These are phyloP conservation scores for Anser cygnoides DNA, from an alignment of 2,113 vertebrate genomes.

Conservation along the genomic window DNA sequence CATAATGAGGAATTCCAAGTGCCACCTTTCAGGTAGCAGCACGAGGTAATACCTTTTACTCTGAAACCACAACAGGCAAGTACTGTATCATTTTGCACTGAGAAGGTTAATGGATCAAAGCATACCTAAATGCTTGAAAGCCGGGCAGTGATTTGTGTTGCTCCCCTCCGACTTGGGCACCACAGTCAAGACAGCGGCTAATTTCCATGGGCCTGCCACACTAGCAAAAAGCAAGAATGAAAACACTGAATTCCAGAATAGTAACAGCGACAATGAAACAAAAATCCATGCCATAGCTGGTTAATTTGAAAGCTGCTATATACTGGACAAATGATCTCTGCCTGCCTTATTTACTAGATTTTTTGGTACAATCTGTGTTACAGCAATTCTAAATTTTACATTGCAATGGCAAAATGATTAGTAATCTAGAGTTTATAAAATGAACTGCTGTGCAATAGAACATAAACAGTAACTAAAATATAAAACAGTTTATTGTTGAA, in stretches of 20 bases:
- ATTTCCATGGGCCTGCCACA: constrained; percentile 83
- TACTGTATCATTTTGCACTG: background rate
- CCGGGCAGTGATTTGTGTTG: background rate
- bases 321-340: background rate
- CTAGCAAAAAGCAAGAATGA: constrained; percentile 63
- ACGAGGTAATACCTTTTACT: background rate
- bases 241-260: background rate
- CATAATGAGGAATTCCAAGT: background rate
- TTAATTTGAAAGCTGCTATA: background rate
- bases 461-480: background rate
- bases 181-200: constrained; percentile 82
- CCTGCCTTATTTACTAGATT: background rate
- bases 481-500: background rate
- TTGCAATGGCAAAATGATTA: background rate
- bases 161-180: constrained; percentile 65
- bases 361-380: background rate
- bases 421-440: background rate
- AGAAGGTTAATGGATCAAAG: background rate
- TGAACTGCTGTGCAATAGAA: background rate
- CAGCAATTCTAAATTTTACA: background rate
- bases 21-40: background rate
- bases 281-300: background rate
- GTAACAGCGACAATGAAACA: background rate
- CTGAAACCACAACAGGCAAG: background rate
- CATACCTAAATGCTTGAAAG: constrained; percentile 41